A percentile compares a stretch with the other conserved stretches of the same genome.
Evolutionary conservation across 2,113 vertebrate genomes (phyloP).

Genomic region (Vulpes vulpes): DNA sequence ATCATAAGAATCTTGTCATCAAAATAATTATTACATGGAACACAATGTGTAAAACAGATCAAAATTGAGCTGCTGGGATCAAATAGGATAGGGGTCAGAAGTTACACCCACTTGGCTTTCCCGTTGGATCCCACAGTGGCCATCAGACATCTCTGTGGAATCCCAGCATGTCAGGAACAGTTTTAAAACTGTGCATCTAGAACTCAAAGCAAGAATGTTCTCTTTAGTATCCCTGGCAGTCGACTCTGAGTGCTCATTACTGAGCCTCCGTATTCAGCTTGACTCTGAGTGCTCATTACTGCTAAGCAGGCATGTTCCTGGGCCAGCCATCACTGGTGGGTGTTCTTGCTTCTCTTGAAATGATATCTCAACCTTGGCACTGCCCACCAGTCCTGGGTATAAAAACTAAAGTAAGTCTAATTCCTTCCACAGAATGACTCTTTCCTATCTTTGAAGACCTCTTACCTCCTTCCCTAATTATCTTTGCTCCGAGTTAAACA

Average conservation of each 20-base stretch:
- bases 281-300: neutral
- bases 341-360: neutral
- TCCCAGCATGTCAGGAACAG: neutral
- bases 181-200: neutral
- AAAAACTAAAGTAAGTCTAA: slow-evolving; percentile 43
- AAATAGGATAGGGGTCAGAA: neutral
- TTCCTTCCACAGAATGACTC: neutral
- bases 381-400: neutral
- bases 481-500: slow-evolving; percentile 7
- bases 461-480: neutral
- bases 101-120: neutral
- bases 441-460: slow-evolving; percentile 13
- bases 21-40: neutral
- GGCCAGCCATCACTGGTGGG: neutral
- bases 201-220: neutral
- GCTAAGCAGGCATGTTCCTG: neutral
- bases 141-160: neutral
- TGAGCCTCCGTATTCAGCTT: neutral
- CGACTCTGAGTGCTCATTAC: neutral
- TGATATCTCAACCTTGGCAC: neutral
- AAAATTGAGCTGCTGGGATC: neutral
- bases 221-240: neutral
- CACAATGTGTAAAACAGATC: neutral
- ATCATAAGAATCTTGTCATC: neutral
- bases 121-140: neutral